phyloP scores from a whole-genome alignment of 2,797 vertebrate species.

The Acomys russatus region DNA sequence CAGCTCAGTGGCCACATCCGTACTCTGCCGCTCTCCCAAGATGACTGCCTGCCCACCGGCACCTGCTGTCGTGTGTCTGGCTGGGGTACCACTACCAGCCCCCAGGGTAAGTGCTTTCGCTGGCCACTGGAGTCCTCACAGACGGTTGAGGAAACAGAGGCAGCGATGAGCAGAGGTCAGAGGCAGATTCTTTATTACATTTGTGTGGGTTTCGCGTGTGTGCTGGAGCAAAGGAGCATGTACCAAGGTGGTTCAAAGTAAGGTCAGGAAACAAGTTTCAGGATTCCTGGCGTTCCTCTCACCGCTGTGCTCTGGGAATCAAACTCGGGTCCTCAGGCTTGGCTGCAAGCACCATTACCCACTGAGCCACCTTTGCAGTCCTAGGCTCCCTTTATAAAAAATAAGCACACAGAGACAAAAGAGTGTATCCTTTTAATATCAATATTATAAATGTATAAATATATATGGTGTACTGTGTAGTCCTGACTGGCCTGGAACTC shows the following conservation, averaged over 20 bases:
- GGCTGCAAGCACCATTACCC: neutral
- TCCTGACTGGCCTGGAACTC: neutral
- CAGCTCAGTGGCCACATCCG: slow-evolving; percentile 77
- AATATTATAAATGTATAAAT: neutral
- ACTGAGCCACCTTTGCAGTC: neutral
- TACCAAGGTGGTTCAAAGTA: neutral
- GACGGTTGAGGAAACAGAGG: neutral
- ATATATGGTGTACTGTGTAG: neutral
- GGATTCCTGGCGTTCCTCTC: neutral
- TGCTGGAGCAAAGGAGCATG: neutral
- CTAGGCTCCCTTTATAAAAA: neutral
- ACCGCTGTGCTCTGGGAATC: neutral
- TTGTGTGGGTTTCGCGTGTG: neutral
- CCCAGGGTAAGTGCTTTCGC: slow-evolving; percentile 74
- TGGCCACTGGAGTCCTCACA: neutral
- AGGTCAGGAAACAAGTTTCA: neutral
- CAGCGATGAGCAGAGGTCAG: neutral
- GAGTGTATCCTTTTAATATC: neutral
- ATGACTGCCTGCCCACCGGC: slow-evolving; percentile 78
- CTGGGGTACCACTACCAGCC: slow-evolving; percentile 89
- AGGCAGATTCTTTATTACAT: neutral
- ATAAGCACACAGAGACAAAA: neutral
- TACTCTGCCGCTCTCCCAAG: slow-evolving; percentile 84
- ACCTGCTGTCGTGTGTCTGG: slow-evolving; percentile 89
- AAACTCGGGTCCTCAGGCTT: neutral